Evolutionary conservation across 2,888 invertebrate species (phyloP).

Genomic region (Chalcis sispes): DNA sequence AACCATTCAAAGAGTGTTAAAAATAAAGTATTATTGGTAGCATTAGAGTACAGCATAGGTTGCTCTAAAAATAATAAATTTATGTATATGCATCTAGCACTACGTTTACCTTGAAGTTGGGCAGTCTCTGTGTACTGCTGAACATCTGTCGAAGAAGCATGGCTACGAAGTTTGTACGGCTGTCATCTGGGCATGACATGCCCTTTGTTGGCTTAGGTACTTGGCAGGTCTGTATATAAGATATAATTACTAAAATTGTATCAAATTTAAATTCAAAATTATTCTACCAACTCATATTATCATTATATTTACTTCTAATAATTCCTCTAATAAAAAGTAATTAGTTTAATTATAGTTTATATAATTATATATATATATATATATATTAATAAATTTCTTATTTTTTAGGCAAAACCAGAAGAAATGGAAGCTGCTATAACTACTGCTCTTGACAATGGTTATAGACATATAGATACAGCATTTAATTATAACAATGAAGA

Average conservation of each 20-base stretch:
- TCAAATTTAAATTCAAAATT: too few species aligned
- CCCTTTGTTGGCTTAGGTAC: conserved; percentile 86
- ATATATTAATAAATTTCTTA: too few species aligned
- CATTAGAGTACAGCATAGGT: conserved; percentile 49
- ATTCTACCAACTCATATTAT: not conserved
- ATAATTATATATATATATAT: too few species aligned
- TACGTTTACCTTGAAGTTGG: conserved; percentile 46
- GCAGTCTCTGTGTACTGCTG: conserved; percentile 40
- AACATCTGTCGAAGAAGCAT: conserved; percentile 41
- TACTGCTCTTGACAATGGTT: conserved; percentile 83
- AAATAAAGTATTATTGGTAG: conserved; percentile 54
- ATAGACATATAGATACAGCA: conserved; percentile 88
- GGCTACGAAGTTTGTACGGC: conserved; percentile 65
- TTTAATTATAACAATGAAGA: conserved; percentile 88
- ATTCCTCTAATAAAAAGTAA: not conserved
- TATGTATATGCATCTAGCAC: conserved; percentile 48
- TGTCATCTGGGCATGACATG: conserved; percentile 78
- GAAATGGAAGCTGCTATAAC: conserved; percentile 82
- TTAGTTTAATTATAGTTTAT: not conserved
- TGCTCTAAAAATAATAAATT: conserved; percentile 58
- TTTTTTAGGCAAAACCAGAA: conserved; percentile 79
- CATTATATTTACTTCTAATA: too few species aligned
- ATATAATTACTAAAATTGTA: not conserved
- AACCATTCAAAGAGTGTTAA: conserved; percentile 36
- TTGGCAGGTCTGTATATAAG: conserved; percentile 53